Percentiles rank a stretch among this genome's conserved stretches.
These are phyloP conservation scores for Rhagoletis pomonella DNA, from an alignment of 1,140 invertebrate genomes.

Conservation along the genomic window DNA sequence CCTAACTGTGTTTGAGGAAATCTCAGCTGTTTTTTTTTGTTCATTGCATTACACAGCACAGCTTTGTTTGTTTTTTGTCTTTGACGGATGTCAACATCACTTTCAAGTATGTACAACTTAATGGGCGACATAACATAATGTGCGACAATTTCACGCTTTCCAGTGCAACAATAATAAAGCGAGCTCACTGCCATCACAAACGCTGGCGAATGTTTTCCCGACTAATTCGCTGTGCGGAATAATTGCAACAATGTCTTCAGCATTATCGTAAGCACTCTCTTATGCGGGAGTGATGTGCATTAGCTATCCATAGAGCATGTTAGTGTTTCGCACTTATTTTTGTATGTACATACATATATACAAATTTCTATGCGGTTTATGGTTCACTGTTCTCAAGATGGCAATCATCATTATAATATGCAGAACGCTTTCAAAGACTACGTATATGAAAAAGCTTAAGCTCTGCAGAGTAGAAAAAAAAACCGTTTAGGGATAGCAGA, in stretches of 20 bases:
- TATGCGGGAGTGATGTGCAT: no score
- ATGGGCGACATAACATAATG: slow-evolving; percentile 4
- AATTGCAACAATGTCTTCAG: slow-evolving; percentile 1
- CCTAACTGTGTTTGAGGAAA: slow-evolving; percentile 8
- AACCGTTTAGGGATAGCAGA: no score
- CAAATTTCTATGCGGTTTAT: no score
- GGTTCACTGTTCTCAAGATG: no score
- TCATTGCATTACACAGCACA: background rate
- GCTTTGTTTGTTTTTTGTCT: background rate
- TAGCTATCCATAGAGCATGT: no score
- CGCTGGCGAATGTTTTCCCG: background rate
- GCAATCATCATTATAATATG: no score
- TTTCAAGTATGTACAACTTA: slow-evolving; percentile 14
- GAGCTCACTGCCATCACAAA: background rate
- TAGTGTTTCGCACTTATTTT: no score
- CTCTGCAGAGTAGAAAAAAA: no score
- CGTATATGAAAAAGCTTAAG: no score
- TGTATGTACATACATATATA: no score
- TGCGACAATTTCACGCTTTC: slow-evolving; percentile 39
- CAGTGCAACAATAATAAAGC: slow-evolving; percentile 6
- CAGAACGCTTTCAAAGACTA: no score
- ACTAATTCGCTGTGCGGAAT: background rate
- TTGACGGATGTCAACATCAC: slow-evolving; percentile 24
- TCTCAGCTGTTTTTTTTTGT: background rate
- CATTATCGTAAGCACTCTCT: background rate